A percentile compares a stretch with the other conserved stretches of the same genome.
phyloP scores from a whole-genome alignment of 1,140 invertebrate species.

The Tenebrio molitor region DNA sequence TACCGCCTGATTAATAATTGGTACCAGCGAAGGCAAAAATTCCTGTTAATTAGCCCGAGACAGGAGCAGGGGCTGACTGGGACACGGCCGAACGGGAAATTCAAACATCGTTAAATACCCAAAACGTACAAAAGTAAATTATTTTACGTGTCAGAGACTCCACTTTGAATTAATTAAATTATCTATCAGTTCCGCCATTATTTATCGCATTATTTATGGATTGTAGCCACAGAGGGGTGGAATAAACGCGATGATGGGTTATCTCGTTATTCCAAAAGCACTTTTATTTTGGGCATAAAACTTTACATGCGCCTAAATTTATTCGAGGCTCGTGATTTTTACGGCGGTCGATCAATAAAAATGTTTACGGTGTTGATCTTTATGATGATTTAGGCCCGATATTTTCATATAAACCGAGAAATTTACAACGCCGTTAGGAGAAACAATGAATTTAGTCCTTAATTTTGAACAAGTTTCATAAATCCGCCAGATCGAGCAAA shows the following conservation, averaged over 20 bases:
- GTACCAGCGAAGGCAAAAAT: slow-evolving; percentile 15
- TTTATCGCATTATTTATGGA: slow-evolving; percentile 17
- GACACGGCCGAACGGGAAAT: too few relatives aligned
- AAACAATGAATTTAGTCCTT: slow-evolving; percentile 6
- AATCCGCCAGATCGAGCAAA: neutral
- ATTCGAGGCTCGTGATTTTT: slow-evolving; percentile 22
- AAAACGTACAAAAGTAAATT: too few relatives aligned
- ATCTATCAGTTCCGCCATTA: slow-evolving; percentile 17
- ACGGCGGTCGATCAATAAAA: slow-evolving; percentile 20
- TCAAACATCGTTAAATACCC: too few relatives aligned
- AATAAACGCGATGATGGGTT: slow-evolving; percentile 18
- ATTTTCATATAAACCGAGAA: slow-evolving; percentile 5
- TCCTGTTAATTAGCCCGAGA: slow-evolving; percentile 2
- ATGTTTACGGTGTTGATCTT: slow-evolving; percentile 18
- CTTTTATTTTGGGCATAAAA: slow-evolving; percentile 30
- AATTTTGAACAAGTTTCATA: neutral
- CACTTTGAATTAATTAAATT: slow-evolving; percentile 7
- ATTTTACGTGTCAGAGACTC: neutral
- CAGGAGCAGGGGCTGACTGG: too few relatives aligned
- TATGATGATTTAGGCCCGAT: slow-evolving; percentile 19
- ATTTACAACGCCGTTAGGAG: neutral
- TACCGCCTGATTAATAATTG: neutral
- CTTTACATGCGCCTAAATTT: slow-evolving; percentile 25
- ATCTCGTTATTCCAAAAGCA: slow-evolving; percentile 17
- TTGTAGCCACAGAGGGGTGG: neutral